Base-by-base conservation (phyloP, 2,113 vertebrate species). In the Macquaria australasica region DNA sequence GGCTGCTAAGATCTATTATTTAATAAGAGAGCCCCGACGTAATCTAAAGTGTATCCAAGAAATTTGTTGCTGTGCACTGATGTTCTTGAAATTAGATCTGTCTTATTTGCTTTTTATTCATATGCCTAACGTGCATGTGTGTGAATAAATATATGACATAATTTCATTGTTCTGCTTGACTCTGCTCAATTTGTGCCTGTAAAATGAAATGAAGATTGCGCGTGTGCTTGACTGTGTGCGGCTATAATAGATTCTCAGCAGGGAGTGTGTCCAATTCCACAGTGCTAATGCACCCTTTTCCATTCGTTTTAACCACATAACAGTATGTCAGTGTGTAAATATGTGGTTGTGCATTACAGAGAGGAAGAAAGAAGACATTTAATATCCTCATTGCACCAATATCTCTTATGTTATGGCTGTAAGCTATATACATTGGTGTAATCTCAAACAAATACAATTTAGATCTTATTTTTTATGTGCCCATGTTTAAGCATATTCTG, bases 11-110 rank as follows among this genome's bases (percentile, higher is more conserved):
- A 84, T 90, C 85, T 87, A 73, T 94, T 90, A 95, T 95, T 93
- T 90, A 93, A 94, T 95, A 92, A 94, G 63, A 88, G 75, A 88
- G 80, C 56, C 87, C 72, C 66, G 70, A 87, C 59, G 43, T 89
- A 84, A 91, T 91, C 85, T 88, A 89, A 90, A 92, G 73, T 82
- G 91, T 89, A 81, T 77, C 82, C 77, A 88, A 88, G 88, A 93
- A 90, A 91, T 90, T 69, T 87, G 79, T 74, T 71, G 70, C 87
- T 60, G 86, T 84, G 90, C 77, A 50, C 85, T 86, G 85, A 87
- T 84, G 88, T 87, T 91, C 79, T 73, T 72, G 51, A 94, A 94
- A 95, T 94, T 87, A 91, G 84, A 91, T 95, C 90, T 85, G 83
- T 82, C 85, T 90, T 90, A 93, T 93, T 90, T 91, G 89, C 82